Evolutionary conservation across 2,113 vertebrate species (phyloP), one percentile per base, ranked within the genome.

Genomic region (Plestiodon gilberti): DNA sequence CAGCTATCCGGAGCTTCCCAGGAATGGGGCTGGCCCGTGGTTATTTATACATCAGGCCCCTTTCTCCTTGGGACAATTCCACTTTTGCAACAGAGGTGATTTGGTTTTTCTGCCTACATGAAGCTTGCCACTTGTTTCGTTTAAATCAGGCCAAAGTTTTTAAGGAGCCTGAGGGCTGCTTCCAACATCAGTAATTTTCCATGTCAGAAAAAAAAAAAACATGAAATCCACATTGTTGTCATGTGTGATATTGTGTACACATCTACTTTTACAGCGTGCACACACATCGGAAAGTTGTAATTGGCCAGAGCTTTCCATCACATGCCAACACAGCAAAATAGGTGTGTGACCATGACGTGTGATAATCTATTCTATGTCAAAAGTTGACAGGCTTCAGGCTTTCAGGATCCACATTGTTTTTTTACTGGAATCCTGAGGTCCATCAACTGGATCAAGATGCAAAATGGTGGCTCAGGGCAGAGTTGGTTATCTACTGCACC

Each of bases 1-100:
- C 14, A 52, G 65, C 38, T 77, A 52, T 28, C 11, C 48, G 18
- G 25, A 75, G 17, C 0, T 6, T 62, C 33, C 80, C 38, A 74
- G 78, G 86, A 86, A 86, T 18, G 81, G 78, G 82, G 40, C 0
- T 0, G 75, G n/a, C 3, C 74, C 62, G 7, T 15, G 22, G 33
- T 74, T 0, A 2, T 67, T 87, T 84, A 43, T 88, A 78, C 83
- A 52, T 4, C 80, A 62, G 33, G 10, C 22, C 86, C 38, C 17
- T 71, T 79, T 83, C 57, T 48, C 61, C 52, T 61, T 0, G 0
- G 61, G 62, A 77, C 17, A 78, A 59, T 57, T 43, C 0, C 0
- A 0, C 22, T 1, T 55, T 86, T 81, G 79, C 78, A 85, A 85
- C 13, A 11, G 28, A 4, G 7, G 8, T 8, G 14, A 6, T 55